Evolutionary conservation across 92 coral and sea anemone genomes (phyloP), one percentile per base, ranked within the genome.

Genomic region (Blastomussa wellsi): DNA sequence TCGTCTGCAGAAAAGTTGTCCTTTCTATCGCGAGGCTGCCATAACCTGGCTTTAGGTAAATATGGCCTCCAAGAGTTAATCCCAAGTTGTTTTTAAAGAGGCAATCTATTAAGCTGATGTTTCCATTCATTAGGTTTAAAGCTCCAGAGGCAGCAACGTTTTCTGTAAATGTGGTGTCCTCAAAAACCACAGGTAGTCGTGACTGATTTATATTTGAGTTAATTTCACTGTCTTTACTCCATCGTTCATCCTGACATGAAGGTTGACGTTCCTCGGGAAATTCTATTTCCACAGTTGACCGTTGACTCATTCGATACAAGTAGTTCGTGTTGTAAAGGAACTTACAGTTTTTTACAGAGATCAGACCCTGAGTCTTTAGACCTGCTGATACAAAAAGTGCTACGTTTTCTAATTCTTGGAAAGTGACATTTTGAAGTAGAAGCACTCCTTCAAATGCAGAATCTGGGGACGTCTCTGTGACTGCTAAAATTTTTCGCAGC

Each of bases 141-240:
- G 84, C 83, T 6, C 88, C 90, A 11, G 87, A 71, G 41, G 67
- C 41, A 13, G 88, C 92, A 11, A 81, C 38, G 67, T 90, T 90
- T 28, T 59, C 69, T 28, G 76, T 80, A 90, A 68, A 44, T 44
- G 11, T 44, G 49, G 49, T 44, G 11, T 44, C 49, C 11, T 44
- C 49, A 44, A 44, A 3, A 59, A 69, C 7, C 57, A 78, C 85
- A 1, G 84, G 84, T 2, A 69, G 22, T 22, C 32, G 76, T 49
- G 15, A 29, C 11, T 53, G 28, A 1, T 80, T 48, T 80, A 76
- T 65, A 67, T 22, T 31, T 12, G 19, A 44, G 8, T 32, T 19
- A 16, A 33, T 32, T 42, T n/a, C n/a, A 31, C 57, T 42, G 7
- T 41, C 7, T 35, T 73, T 8, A 6, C 49, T 32, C 35, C 57